Conservation (phyloP, 2,888 invertebrate genomes). For the Nasonia oneida region DNA sequence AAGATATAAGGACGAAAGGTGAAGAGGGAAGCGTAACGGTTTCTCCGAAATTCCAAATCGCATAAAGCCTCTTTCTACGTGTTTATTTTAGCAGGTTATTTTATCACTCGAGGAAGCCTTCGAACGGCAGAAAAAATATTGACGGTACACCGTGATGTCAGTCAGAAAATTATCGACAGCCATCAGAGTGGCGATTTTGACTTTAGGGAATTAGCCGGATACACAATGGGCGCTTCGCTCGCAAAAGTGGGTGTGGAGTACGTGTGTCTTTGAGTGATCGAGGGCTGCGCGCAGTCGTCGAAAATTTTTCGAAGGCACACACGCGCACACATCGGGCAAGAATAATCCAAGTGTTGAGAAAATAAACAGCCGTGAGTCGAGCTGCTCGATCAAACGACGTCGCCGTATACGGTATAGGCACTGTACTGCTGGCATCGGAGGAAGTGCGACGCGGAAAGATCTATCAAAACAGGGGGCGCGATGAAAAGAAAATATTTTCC, state of each 20-base stretch:
- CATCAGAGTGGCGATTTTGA: constrained; percentile 33
- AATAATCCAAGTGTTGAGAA: constrained; percentile 70
- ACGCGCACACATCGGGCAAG: background rate
- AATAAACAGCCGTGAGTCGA: constrained; percentile 70
- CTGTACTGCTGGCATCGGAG: background rate
- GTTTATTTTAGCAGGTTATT: no score
- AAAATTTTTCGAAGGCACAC: background rate
- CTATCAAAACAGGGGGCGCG: constrained; percentile 70
- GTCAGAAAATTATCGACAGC: background rate
- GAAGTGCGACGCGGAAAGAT: constrained; percentile 59
- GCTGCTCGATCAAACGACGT: constrained; percentile 64
- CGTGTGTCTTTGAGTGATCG: background rate
- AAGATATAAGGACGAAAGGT: background rate
- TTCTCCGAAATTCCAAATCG: background rate
- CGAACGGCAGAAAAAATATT: background rate
- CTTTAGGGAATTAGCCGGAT: constrained; percentile 42
- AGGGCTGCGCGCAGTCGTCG: background rate
- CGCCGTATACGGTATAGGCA: background rate
- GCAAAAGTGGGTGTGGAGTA: background rate
- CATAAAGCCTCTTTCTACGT: no score
- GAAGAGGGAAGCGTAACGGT: background rate
- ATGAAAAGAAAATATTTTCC: constrained; percentile 75
- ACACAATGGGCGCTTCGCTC: background rate
- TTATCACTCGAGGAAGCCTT: background rate
- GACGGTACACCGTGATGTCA: background rate